Conservation (phyloP, 2,888 invertebrate species). For the Leucozona laternaria region DNA sequence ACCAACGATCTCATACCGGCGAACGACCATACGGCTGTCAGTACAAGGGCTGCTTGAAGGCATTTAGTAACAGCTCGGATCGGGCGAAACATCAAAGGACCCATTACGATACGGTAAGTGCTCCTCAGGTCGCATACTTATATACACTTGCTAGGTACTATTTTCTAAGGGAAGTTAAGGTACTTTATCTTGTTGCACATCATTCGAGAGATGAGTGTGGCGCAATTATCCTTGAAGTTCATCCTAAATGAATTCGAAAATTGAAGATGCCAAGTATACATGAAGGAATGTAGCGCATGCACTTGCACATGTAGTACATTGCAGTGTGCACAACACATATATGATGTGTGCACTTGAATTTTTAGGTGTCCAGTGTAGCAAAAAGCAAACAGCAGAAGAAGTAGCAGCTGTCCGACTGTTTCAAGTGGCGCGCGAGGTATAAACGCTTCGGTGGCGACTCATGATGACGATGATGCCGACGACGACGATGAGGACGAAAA, state of each 20-base stretch:
- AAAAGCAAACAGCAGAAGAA: not conserved
- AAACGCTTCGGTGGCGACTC: conserved; percentile 40
- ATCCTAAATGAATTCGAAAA: conserved; percentile 64
- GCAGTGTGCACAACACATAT: too few relatives aligned
- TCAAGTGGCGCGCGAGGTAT: conserved; percentile 65
- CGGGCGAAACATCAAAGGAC: conserved; percentile 99
- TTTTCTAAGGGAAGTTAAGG: conserved; percentile 16
- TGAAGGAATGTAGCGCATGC: not conserved
- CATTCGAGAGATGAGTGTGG: conserved; percentile 28
- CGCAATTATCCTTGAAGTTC: conserved; percentile 64
- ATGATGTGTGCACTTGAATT: conserved; percentile 54
- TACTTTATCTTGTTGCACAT: conserved; percentile 44
- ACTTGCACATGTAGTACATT: conserved; percentile 15
- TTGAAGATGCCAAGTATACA: conserved; percentile 61
- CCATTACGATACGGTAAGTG: conserved; percentile 97
- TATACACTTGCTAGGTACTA: not conserved
- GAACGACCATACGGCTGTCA: conserved; percentile 98
- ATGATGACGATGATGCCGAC: conserved; percentile 17
- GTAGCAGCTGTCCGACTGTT: conserved; percentile 61
- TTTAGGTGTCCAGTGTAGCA: conserved; percentile 53
- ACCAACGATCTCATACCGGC: conserved; percentile 97
- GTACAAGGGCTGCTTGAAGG: conserved; percentile 95
- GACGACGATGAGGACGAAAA: conserved; percentile 17
- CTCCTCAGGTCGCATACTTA: not conserved
- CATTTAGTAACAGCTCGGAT: conserved; percentile 99